These are phyloP conservation scores for Girardinichthys multiradiatus DNA, from an alignment of 2,113 vertebrate species.

Conservation along the genomic window DNA sequence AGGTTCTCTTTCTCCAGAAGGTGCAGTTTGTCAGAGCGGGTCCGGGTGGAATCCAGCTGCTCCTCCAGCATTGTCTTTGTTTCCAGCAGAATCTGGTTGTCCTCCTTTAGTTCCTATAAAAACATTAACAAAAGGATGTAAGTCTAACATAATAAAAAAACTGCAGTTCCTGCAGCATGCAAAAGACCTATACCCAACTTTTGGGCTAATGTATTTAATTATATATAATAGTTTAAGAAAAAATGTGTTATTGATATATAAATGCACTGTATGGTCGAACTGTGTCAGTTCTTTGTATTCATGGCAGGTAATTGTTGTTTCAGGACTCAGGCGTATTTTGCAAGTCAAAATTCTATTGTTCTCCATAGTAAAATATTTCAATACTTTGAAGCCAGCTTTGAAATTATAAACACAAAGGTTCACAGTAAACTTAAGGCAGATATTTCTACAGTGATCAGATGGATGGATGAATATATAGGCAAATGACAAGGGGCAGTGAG, in stretches of 20 bases:
- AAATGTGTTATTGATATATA: neutral
- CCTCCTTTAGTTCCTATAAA: slow-evolving; percentile 94
- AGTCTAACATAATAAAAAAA: neutral
- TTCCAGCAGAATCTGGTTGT: slow-evolving; percentile 97
- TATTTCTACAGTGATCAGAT: no score
- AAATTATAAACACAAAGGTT: no score
- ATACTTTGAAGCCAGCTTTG: no score
- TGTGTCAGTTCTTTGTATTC: no score
- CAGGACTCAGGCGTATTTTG: no score
- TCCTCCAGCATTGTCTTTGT: slow-evolving; percentile 97
- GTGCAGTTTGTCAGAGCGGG: slow-evolving; percentile 95
- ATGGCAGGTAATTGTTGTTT: no score
- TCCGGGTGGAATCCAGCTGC: slow-evolving; percentile 89
- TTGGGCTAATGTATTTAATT: neutral
- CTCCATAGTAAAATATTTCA: no score
- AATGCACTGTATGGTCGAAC: neutral
- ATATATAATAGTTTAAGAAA: neutral
- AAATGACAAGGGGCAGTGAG: no score
- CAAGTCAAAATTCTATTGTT: no score
- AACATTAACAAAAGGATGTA: neutral
- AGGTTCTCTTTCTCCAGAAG: slow-evolving; percentile 97
- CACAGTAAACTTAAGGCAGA: no score
- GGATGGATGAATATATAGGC: no score
- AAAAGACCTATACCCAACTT: neutral
- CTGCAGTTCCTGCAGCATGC: neutral